Evolutionary conservation across 2,888 invertebrate species (phyloP), one percentile per base, ranked within the genome.

Genomic region (Neoaliturus tenellus): DNA sequence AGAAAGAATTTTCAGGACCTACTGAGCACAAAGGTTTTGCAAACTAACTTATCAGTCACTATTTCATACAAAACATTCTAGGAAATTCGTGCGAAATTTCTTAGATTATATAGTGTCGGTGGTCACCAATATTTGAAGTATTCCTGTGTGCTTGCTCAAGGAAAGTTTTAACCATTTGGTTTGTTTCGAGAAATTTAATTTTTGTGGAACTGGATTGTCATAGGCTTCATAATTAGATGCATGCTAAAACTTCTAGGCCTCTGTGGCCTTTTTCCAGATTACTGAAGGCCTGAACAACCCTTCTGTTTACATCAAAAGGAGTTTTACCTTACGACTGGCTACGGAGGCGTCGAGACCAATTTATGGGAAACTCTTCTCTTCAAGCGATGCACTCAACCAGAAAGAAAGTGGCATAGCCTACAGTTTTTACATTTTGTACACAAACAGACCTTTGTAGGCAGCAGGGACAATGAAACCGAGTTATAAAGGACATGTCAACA

Each of bases 251-350:
- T 10, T 75, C 75, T 48, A 75, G 10, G 2, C 44, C 75, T 75
- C 75, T 75, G 48, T 75, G 75, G 48, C 75, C 75, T 44, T 75
- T 75, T 41, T 48, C 51, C 44, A 75, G 44, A 44, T 41, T 44
- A 48, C 44, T 75, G 48, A 75, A 75, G 14, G 75, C 75, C 39
- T 75, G 75, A 12, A 75, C 75, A 44, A 75, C 17, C 48, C 75
- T 75, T 23, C 75, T 41, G 48, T 75, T 75, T 4, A 75, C 48
- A 48, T 75, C 75, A 23, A 44, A 75, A 41, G 75, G 75, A 20
- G 75, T 10, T n/a, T 35, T 31, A 6, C 35, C 6, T 14, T 33
- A 69, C 12, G 75, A 75, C 23, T 75, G 31, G 44, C 75, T 25
- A 10, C 44, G 17, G n/a, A 44, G 75, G 41, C 48, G 31, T 10